Conservation (phyloP, 2,888 invertebrate genomes). For the Diadegma fenestrale region DNA sequence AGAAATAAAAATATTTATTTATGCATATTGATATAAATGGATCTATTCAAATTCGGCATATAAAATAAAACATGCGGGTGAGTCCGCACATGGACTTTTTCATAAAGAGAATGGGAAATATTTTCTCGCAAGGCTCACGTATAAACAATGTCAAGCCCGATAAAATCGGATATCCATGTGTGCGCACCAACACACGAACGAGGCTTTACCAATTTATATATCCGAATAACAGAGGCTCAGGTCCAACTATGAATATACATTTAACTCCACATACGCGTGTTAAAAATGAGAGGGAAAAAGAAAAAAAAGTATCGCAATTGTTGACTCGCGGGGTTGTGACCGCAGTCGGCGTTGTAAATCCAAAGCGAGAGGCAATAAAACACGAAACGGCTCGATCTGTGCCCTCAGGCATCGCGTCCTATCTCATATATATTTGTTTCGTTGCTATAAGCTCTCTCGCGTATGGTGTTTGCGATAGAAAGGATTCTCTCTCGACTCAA, state of each 20-base stretch:
- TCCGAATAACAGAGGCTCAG: background rate
- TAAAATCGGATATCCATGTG: background rate
- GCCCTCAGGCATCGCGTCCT: conserved; percentile 51
- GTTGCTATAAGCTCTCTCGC: background rate
- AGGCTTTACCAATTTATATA: background rate
- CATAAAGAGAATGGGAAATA: conserved; percentile 31
- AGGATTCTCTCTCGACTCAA: background rate
- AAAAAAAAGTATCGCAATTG: conserved; percentile 59
- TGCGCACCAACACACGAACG: background rate
- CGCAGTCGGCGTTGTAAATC: conserved; percentile 59
- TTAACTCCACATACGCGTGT: conserved; percentile 6
- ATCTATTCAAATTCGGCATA: background rate
- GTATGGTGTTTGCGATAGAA: background rate
- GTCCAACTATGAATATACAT: conserved; percentile 18
- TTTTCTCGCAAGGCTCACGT: conserved; percentile 41
- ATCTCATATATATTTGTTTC: conserved; percentile 7
- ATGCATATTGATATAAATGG: too few relatives aligned
- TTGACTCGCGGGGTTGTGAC: conserved; percentile 59
- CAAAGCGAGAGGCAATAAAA: conserved; percentile 65
- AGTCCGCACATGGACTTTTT: background rate
- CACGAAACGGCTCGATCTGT: conserved; percentile 56
- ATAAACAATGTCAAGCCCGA: conserved; percentile 41
- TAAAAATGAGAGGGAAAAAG: conserved; percentile 37
- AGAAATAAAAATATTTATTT: background rate
- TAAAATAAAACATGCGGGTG: too few relatives aligned